A percentile compares a stretch with the other conserved stretches of the same genome.
These are phyloP conservation scores for Pantherophis guttatus DNA, from an alignment of 2,113 vertebrate species.

Conservation along the genomic window DNA sequence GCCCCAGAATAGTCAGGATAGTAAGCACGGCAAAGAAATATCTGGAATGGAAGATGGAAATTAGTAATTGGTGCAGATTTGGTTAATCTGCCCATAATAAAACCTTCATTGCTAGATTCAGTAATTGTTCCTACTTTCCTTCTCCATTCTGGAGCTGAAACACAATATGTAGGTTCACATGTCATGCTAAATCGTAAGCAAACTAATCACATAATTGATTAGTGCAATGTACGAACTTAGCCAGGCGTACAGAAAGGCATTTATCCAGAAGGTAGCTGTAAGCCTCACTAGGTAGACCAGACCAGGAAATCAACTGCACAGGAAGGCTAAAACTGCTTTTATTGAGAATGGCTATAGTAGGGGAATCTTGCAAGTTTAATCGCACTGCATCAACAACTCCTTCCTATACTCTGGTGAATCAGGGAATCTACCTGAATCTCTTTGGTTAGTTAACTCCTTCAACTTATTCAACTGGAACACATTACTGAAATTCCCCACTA, in stretches of 20 bases:
- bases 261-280: background rate
- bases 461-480: background rate
- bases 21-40: slow-evolving; percentile 96
- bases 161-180: background rate
- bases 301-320: background rate
- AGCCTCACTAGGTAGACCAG: background rate
- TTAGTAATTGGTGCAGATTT: background rate
- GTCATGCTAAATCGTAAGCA: background rate
- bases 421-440: background rate
- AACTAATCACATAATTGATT: background rate
- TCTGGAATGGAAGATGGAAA: slow-evolving; percentile 59
- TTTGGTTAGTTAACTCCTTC: background rate
- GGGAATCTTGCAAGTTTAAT: background rate
- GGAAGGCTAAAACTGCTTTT: background rate
- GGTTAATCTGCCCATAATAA: background rate
- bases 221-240: background rate
- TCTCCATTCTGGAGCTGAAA: background rate
- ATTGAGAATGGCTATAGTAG: background rate
- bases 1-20: slow-evolving; percentile 88
- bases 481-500: background rate
- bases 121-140: background rate
- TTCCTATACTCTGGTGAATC: background rate
- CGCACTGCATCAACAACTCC: background rate
- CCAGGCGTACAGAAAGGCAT: background rate
- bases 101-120: background rate